A percentile compares a stretch with the other conserved stretches of the same genome.
Conservation (phyloP, 2,888 invertebrate species). For the Dicyrtoma fusca region DNA sequence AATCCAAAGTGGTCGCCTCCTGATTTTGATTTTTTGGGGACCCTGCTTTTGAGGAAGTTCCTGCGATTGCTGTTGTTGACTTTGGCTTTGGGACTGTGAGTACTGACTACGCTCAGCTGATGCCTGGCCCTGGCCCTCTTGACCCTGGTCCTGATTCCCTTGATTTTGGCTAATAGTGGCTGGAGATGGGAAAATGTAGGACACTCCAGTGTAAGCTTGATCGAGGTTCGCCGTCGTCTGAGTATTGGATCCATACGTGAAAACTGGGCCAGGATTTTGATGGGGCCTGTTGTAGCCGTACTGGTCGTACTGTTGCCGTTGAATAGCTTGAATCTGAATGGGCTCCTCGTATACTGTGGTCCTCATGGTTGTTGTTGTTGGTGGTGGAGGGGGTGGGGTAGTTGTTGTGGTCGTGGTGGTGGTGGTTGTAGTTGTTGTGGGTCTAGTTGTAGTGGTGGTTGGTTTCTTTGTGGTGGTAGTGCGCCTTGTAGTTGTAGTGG, state of each 20-base stretch:
- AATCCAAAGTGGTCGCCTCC: conserved; percentile 47
- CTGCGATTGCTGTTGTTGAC: conserved; percentile 30
- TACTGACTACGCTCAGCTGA: conserved; percentile 23
- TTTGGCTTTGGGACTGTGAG: background rate
- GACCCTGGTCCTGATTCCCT: background rate
- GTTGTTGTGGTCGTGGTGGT: conserved; percentile 44
- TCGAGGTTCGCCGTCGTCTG: conserved; percentile 3
- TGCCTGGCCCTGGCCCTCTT: background rate
- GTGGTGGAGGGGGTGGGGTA: conserved; percentile 38
- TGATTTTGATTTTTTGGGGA: conserved; percentile 32
- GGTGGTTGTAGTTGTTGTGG: conserved; percentile 31
- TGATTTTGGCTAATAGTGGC: background rate
- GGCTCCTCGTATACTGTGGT: background rate
- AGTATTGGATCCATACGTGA: conserved; percentile 15
- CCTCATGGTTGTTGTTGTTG: conserved; percentile 28
- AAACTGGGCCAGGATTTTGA: conserved; percentile 19
- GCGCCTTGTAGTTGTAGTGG: conserved; percentile 33
- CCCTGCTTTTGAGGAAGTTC: conserved; percentile 30
- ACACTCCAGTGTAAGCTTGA: conserved; percentile 35
- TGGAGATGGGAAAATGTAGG: conserved; percentile 25
- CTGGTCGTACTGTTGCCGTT: conserved; percentile 24
- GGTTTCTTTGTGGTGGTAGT: conserved; percentile 25
- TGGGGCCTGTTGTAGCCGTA: conserved; percentile 38
- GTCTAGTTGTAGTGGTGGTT: conserved; percentile 23
- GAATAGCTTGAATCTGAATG: conserved; percentile 10